These are phyloP conservation scores for Trachelus iudaicus DNA, from an alignment of 2,888 invertebrate genomes.

Conservation along the genomic window DNA sequence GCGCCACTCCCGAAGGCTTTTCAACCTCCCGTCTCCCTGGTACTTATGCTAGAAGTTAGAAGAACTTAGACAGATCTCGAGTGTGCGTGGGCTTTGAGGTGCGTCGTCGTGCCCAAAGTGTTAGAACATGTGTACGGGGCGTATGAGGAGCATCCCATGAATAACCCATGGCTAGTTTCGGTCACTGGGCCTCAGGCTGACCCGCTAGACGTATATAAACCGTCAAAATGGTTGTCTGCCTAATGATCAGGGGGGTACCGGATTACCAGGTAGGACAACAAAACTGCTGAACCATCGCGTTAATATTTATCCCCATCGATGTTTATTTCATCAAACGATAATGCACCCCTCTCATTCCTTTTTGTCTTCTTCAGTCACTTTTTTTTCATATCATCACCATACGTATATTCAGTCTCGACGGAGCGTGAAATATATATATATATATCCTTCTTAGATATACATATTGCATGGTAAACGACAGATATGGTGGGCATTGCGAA, in stretches of 20 bases:
- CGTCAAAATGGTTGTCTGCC: conserved; percentile 18
- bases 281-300: conserved; percentile 46
- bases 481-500: neutral
- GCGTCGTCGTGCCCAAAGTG: conserved; percentile 6
- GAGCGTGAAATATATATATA: neutral
- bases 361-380: neutral
- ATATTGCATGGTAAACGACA: neutral
- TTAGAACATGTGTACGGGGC: conserved; percentile 10
- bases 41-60: neutral
- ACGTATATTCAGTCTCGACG: neutral
- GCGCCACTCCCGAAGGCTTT: neutral
- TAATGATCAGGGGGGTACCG: conserved; percentile 18
- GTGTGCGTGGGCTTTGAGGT: conserved; percentile 9
- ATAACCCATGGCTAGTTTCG: conserved; percentile 3
- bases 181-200: neutral
- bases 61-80: neutral
- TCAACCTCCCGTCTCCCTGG: neutral
- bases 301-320: conserved; percentile 44
- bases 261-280: conserved; percentile 18
- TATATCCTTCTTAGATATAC: no score
- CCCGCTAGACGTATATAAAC: conserved; percentile 16
- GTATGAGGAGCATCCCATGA: conserved; percentile 9
- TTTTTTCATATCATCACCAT: neutral
- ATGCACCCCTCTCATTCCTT: neutral
- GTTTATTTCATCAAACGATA: conserved; percentile 15